Conservation (phyloP, 2,113 vertebrate genomes). For the Hucho hucho region DNA sequence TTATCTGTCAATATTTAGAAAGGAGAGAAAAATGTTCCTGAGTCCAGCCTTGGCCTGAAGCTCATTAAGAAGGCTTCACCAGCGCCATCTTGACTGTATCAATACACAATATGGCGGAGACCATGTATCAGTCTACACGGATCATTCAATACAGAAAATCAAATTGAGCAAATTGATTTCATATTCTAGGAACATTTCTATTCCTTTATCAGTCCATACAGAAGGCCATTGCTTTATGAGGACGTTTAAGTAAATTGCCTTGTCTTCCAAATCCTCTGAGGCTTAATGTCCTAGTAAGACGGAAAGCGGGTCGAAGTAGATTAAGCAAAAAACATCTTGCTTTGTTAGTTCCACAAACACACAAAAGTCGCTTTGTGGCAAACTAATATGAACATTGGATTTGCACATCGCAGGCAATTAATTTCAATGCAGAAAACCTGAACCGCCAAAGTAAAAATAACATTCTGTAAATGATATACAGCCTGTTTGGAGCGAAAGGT, state of each 20-base stretch:
- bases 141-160: constrained; percentile 35
- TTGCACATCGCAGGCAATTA: background rate
- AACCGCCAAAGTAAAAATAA: background rate
- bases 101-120: constrained; percentile 27
- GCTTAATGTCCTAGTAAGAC: background rate
- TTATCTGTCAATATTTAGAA: constrained; percentile 32
- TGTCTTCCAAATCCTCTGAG: background rate
- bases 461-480: background rate
- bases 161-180: constrained; percentile 17
- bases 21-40: constrained; percentile 17
- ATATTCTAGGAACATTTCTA: constrained; percentile 6
- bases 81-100: constrained; percentile 37
- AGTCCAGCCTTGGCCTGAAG: constrained; percentile 23
- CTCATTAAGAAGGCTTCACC: constrained; percentile 48
- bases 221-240: constrained; percentile 12
- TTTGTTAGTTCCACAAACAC: background rate
- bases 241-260: background rate
- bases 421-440: background rate
- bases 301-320: background rate
- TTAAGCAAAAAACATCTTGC: background rate
- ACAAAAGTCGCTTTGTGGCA: background rate
- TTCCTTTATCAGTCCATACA: background rate
- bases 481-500: background rate
- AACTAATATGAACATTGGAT: background rate
- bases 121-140: constrained; percentile 43